A percentile compares a stretch with the other conserved stretches of the same genome.
phyloP scores from a whole-genome alignment of 1,140 invertebrate species.

The Pseudomyrmex sp. region DNA sequence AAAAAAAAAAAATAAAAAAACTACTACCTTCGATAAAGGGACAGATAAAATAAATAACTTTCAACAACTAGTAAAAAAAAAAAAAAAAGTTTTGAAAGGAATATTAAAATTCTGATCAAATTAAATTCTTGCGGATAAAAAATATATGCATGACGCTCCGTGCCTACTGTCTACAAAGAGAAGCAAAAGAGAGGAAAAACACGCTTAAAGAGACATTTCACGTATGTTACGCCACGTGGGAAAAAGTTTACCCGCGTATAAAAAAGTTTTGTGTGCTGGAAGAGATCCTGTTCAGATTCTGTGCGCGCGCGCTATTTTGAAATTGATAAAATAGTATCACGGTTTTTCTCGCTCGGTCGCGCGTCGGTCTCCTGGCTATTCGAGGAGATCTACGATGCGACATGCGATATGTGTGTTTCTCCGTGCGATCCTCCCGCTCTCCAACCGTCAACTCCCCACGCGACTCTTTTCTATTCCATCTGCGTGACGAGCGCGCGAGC shows the following conservation, averaged over 20 bases:
- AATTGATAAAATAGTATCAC: conserved; percentile 44
- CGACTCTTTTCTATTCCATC: conserved; percentile 18
- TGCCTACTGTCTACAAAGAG: no score
- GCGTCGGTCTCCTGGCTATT: conserved; percentile 20
- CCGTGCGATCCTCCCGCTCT: background rate
- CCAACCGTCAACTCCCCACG: conserved; percentile 21
- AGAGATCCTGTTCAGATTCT: background rate
- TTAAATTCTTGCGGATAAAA: no score
- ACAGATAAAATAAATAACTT: background rate
- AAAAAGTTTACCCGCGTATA: background rate
- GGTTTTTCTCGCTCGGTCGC: background rate
- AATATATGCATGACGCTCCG: no score
- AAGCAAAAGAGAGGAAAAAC: background rate
- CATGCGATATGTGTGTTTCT: background rate
- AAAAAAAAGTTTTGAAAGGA: no score
- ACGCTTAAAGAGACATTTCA: background rate
- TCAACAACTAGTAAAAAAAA: background rate
- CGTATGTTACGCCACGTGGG: background rate
- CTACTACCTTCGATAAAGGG: no score
- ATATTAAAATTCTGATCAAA: no score
- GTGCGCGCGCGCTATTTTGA: background rate
- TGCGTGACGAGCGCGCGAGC: background rate
- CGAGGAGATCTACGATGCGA: conserved; percentile 16
- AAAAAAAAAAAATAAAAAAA: background rate
- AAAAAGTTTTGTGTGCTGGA: background rate